Conservation (phyloP, 2,797 vertebrate species). For the Fringilla coelebs region DNA sequence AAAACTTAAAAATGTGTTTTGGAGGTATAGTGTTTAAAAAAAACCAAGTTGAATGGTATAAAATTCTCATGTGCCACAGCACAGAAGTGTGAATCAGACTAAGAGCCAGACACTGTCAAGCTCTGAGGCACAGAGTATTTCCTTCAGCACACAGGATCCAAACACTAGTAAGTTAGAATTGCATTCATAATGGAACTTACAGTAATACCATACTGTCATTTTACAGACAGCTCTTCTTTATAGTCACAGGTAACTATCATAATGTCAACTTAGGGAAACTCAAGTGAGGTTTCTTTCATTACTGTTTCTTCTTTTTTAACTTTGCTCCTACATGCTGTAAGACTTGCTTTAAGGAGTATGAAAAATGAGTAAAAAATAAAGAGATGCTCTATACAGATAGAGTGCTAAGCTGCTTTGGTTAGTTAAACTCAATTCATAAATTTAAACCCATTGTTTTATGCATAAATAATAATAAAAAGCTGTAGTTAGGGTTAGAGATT, state of each 20-base stretch:
- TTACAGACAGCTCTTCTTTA: neutral
- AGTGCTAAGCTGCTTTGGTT: neutral
- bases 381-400: neutral
- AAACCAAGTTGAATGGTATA: fast-evolving
- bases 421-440: neutral
- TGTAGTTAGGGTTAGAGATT: neutral
- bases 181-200: neutral
- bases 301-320: neutral
- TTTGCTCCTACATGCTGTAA: neutral
- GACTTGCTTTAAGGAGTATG: neutral
- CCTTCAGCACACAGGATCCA: neutral
- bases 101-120: neutral
- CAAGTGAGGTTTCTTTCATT: neutral
- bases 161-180: neutral
- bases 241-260: neutral
- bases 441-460: neutral
- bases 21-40: neutral
- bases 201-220: neutral
- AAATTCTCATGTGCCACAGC: neutral
- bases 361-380: neutral
- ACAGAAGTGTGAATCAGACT: neutral
- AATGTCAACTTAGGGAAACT: neutral
- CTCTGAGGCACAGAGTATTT: neutral
- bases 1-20: neutral
- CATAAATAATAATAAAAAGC: neutral